Evolutionary conservation across 2,888 invertebrate genomes (phyloP), one percentile per base, ranked within the genome.

Genomic region (Malthinus flaveolus): DNA sequence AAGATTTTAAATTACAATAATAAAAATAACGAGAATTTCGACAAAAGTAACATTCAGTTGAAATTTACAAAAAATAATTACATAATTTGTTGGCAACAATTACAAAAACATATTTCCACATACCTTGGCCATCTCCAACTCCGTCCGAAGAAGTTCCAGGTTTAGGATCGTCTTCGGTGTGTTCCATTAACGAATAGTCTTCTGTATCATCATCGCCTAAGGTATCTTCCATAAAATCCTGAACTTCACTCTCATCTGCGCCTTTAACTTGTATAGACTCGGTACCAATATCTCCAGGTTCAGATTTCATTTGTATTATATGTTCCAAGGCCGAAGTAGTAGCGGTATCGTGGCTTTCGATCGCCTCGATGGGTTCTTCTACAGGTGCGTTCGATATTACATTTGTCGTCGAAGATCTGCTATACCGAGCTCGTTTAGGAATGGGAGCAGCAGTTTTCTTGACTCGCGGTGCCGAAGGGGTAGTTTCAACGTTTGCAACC

Each of bases 51-150:
- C 39, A 23, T 49, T 37, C 12, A 50, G 23, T 39, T 8, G 9
- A 32, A 32, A 44, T 32, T 45, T 12, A 60, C 31, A 57, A 11
- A 49, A 51, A 52, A 45, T 39, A 49, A 52, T 36, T 56, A 59
- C 56, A 61, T 33, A 46, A 45, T 59, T 56, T 47, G 35, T 53
- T 56, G 44, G 49, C 50, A 56, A 48, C 2, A 45, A 36, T 48
- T 54, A 39, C 44, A 23, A 45, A 54, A 63, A 56, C 58, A 66
- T 67, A 63, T 48, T 46, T 50, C 10, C 68, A 75, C 77, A 71
- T 77, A 78, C 79, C 79, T 79, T 79, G 78, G 68, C 74, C 74
- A 69, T 78, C 77, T 48, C 74, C 74, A 33, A 72, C 69, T 37
- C 70, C 73, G 50, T 77, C 77, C 7, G 73, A 66, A 65, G 78